Base-by-base conservation (phyloP, 1,140 invertebrate species). In the Tenebrio molitor region DNA sequence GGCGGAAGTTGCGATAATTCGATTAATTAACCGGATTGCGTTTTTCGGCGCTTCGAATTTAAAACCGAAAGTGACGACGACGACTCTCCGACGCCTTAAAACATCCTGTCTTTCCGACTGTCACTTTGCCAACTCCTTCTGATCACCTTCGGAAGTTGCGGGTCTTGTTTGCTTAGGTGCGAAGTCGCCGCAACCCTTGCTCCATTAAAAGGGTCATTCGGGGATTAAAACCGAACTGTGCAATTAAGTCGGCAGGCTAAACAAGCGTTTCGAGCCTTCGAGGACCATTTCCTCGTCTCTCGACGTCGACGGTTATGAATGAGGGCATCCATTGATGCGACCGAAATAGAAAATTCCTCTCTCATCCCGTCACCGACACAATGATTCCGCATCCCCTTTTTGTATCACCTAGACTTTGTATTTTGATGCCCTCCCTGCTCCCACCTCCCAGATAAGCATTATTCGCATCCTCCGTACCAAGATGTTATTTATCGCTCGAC, bases 401-500 rank as follows among this genome's bases (percentile, higher is more conserved):
- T 58, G n/a, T 39, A 39, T 39, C 36, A 39, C 36, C 36, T 29
- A 7, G 12, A 58, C 50, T 58, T 58, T 58, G 50, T 58, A 58
- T 58, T 39, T 39, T 39, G 36, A 39, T n/a, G 23, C 50, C 21
- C 7, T 2, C 36, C 12, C 5, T 39, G 5, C n/a, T 58, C 50
- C 29, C 50, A 29, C 3, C 25, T 29, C 8, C 25, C 25, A 29
- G 50, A 58, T 58, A 58, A 29, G 50, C 50, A 58, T 58, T 58
- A 58, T 58, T 58, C 50, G 12, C 21, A 25, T 14, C 50, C 50
- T 58, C 50, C 29, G n/a, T 34, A 23, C n/a, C 50, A 58, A 58
- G 21, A 58, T 58, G 50, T 58, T 58, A 58, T 58, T 58, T 58
- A 58, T 58, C 50, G 29, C 50, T 29, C 44, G 6, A 50, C 19